Percentiles rank a stretch among this genome's conserved stretches.
Conservation (phyloP, 2,113 vertebrate genomes). For the Pluvialis apricaria region DNA sequence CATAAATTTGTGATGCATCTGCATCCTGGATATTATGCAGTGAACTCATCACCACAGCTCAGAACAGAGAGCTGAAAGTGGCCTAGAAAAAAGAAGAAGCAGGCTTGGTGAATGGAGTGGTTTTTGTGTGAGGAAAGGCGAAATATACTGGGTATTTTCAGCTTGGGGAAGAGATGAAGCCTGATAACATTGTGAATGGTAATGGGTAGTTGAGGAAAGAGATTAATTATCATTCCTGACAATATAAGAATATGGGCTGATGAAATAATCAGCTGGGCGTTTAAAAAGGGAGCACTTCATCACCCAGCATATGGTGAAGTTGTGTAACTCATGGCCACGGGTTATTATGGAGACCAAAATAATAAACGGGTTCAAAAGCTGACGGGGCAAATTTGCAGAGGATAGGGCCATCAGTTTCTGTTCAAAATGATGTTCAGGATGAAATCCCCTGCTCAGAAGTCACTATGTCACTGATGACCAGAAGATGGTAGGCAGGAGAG, state of each 20-base stretch:
- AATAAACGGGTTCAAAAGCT: not conserved
- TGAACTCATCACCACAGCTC: not conserved
- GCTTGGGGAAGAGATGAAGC: not conserved
- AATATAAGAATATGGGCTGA: conserved; percentile 26
- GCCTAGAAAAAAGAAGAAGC: not conserved
- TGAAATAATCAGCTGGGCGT: conserved; percentile 36
- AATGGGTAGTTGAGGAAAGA: conserved; percentile 25
- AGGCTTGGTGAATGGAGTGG: not conserved
- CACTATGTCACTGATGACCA: not conserved
- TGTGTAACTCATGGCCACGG: not conserved
- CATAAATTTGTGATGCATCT: not conserved
- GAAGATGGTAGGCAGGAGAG: not conserved
- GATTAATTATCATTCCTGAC: conserved; percentile 32
- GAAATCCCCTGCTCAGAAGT: not conserved
- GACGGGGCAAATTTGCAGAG: not conserved
- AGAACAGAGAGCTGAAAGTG: not conserved
- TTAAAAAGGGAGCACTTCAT: conserved; percentile 35
- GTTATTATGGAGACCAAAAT: not conserved
- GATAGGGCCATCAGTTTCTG: not conserved
- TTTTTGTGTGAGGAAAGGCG: not conserved
- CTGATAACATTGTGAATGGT: not conserved
- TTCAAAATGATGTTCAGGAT: not conserved
- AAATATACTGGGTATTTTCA: not conserved
- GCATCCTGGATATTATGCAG: not conserved
- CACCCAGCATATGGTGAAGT: not conserved